Evolutionary conservation across 2,888 invertebrate genomes (phyloP).

Genomic region (Amiota communis): DNA sequence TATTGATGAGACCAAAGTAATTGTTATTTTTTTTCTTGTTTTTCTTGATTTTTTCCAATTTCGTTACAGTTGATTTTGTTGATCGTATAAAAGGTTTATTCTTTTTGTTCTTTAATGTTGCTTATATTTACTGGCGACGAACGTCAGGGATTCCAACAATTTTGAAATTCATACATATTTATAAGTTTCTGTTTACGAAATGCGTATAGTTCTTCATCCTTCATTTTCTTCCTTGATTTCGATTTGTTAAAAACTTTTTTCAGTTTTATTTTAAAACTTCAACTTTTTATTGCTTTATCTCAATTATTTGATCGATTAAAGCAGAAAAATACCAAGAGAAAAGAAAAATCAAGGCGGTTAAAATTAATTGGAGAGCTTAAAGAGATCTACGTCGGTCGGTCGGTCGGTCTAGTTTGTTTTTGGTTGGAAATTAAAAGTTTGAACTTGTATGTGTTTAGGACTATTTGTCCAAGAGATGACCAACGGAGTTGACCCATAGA

Average conservation of each 20-base stretch:
- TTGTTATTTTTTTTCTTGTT: no score
- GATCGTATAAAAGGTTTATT: constrained; percentile 23
- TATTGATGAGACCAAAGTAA: no score
- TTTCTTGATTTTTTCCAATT: constrained; percentile 29
- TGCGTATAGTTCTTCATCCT: constrained; percentile 57
- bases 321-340: constrained; percentile 23
- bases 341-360: neutral
- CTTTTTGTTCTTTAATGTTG: constrained; percentile 33
- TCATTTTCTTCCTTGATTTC: constrained; percentile 11
- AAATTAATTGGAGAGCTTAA: constrained; percentile 24
- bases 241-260: neutral
- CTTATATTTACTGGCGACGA: constrained; percentile 37
- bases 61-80: constrained; percentile 26
- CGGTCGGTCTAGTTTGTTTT: no score
- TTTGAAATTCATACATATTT: constrained; percentile 71
- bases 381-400: neutral
- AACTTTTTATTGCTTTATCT: constrained; percentile 64
- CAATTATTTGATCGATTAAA: constrained; percentile 65
- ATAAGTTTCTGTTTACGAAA: constrained; percentile 66
- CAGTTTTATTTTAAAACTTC: constrained; percentile 11
- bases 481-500: neutral
- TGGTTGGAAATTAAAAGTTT: neutral
- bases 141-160: constrained; percentile 70
- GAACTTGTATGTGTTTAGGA: neutral
- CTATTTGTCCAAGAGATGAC: no score